Percentiles rank a stretch among this genome's conserved stretches.
These are phyloP conservation scores for Rissa tridactyla DNA, from an alignment of 2,113 vertebrate species.

Conservation along the genomic window DNA sequence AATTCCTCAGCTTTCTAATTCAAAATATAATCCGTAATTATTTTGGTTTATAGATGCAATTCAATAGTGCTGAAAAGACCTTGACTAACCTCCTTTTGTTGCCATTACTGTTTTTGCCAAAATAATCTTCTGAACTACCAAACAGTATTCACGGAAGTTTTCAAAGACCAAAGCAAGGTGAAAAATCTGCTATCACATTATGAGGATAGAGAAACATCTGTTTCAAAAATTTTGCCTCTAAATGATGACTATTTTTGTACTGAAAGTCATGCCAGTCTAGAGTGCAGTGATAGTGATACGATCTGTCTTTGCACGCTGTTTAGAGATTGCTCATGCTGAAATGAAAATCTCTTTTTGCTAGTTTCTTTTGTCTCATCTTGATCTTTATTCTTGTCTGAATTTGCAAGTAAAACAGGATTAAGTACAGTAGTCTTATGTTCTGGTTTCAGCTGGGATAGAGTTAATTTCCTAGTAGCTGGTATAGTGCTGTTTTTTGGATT, in stretches of 20 bases:
- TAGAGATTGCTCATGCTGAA: not conserved
- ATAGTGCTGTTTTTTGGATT: not conserved
- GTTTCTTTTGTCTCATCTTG: not conserved
- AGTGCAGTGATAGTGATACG: not conserved
- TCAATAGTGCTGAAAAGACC: not conserved
- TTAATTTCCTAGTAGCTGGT: not conserved
- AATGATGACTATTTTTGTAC: not conserved
- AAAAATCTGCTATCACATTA: not conserved
- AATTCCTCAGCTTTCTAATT: not conserved
- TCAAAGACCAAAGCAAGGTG: not conserved
- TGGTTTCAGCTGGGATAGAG: not conserved
- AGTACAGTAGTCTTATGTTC: not conserved
- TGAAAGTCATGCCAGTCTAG: not conserved
- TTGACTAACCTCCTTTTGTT: not conserved
- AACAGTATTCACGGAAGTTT: not conserved
- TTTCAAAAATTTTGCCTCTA: not conserved
- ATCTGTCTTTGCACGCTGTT: not conserved
- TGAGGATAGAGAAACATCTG: not conserved
- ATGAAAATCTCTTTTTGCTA: not conserved
- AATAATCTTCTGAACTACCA: not conserved
- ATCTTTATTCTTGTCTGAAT: not conserved
- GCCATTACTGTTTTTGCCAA: not conserved
- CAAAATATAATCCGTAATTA: not conserved
- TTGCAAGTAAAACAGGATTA: not conserved
- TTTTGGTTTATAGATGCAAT: not conserved